Evolutionary conservation across 2,113 vertebrate genomes (phyloP).

Genomic region (Hucho hucho): DNA sequence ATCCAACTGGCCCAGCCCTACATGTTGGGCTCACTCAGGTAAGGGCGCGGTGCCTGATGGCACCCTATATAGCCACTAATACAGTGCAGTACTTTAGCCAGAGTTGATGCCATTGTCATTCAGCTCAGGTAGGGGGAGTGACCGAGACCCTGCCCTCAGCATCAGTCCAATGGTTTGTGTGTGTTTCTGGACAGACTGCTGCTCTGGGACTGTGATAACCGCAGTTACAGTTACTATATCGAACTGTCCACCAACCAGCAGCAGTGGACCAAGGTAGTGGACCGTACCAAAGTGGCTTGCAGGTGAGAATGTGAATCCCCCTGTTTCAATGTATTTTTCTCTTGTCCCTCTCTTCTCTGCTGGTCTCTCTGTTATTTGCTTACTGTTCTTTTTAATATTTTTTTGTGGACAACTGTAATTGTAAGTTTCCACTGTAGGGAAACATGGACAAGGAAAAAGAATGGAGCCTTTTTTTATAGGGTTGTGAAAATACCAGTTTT

Average conservation of each 20-base stretch:
- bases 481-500: neutral
- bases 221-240: conserved; percentile 95
- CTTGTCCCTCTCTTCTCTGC: too few relatives aligned
- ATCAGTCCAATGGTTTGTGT: neutral
- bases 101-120: too few relatives aligned
- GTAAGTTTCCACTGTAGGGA: too few relatives aligned
- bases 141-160: neutral
- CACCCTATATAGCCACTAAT: neutral
- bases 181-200: conserved; percentile 78
- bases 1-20: conserved; percentile 96
- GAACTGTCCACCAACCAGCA: conserved; percentile 96
- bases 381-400: too few relatives aligned
- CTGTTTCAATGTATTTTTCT: too few relatives aligned
- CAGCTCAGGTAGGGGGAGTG: too few relatives aligned
- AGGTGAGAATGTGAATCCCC: conserved; percentile 74
- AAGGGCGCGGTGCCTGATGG: neutral
- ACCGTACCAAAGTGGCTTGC: conserved; percentile 89
- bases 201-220: conserved; percentile 97
- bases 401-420: too few relatives aligned
- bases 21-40: conserved; percentile 88
- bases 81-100: neutral
- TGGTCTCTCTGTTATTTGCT: too few relatives aligned
- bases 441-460: too few relatives aligned
- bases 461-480: too few relatives aligned
- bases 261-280: conserved; percentile 91